Evolutionary conservation across 2,113 vertebrate genomes (phyloP), one percentile per base, ranked within the genome.

Genomic region (Anolis sagrei): DNA sequence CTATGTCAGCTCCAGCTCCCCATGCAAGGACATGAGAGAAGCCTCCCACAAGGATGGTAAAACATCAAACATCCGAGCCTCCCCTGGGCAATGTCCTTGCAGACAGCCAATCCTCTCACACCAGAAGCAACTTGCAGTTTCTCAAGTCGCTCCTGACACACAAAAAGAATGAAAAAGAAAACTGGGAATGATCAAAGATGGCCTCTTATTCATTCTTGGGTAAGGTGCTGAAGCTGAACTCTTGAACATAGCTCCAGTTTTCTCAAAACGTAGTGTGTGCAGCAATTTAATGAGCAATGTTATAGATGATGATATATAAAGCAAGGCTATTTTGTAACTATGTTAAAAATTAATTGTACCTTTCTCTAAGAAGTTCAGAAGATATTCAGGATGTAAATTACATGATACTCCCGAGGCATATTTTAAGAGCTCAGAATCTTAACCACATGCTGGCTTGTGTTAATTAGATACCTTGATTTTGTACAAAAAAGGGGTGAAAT

Each of bases 371-470:
- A 69, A 34, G 66, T 36, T 34, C 27, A 72, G 0, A 39, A 72
- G 29, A 32, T 21, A 66, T 85, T 29, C 0, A 78, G 4, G 25
- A 8, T 79, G 32, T 77, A 36, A 54, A 6, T 51, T 29, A 21
- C 86, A 32, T 36, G 25, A 2, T 78, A 75, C 44, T 72, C 49
- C 84, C 27, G 11, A 14, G 44, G 16, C 32, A 87, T 32, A 70
- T 83, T 90, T 83, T 51, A 80, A n/a, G 58, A 1, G 27, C 3
- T 66, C 62, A 51, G n/a, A 72, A 86, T 83, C 23, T 5, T 29
- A 89, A 58, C 51, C 68, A 70, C 29, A 29, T 83, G 21, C 76
- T 39, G 27, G 32, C 3, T 2, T 84, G 87, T 73, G 21, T 32
- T 78, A 78, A 73, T 49, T 73, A 1, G 62, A 18, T 32, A 66